These are phyloP conservation scores for Chalcosyrphus nemorum DNA, from an alignment of 2,888 invertebrate species.

Conservation along the genomic window DNA sequence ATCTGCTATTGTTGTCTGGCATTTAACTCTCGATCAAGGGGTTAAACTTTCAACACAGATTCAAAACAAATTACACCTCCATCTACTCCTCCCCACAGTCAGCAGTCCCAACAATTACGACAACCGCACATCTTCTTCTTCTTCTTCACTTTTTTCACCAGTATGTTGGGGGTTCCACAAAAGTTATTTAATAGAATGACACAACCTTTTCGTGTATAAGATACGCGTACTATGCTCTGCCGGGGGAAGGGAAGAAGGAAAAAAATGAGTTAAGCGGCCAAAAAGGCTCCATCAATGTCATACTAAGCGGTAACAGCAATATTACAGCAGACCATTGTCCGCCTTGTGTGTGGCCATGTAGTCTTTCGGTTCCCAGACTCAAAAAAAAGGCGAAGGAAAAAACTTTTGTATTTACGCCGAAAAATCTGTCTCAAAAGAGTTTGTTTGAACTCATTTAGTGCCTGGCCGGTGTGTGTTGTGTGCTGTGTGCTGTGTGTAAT, in stretches of 20 bases:
- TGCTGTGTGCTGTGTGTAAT: constrained; percentile 14
- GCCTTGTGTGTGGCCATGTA: constrained; percentile 66
- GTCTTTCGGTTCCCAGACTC: constrained; percentile 40
- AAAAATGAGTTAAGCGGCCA: constrained; percentile 31
- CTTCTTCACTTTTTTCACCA: not conserved
- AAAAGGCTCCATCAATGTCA: constrained; percentile 69
- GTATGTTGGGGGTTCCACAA: constrained; percentile 39
- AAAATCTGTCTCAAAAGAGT: too few species aligned
- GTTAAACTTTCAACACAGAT: constrained; percentile 39
- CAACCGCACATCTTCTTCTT: too few species aligned
- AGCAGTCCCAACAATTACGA: constrained; percentile 25
- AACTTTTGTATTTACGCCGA: constrained; percentile 12
- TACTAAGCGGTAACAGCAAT: constrained; percentile 40
- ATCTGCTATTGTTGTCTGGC: constrained; percentile 55
- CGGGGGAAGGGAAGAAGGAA: not conserved
- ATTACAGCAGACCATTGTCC: constrained; percentile 53
- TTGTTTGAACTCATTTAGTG: constrained; percentile 62
- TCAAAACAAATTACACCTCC: constrained; percentile 54
- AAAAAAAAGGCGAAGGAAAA: too few species aligned
- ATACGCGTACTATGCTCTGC: too few species aligned
- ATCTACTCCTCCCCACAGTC: not conserved
- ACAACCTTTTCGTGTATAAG: constrained; percentile 48
- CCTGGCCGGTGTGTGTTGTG: constrained; percentile 1
- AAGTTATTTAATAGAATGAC: constrained; percentile 70
- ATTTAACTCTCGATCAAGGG: constrained; percentile 44